Evolutionary conservation across 2,797 vertebrate genomes (phyloP).

Genomic region (Lagocephalus sceleratus): DNA sequence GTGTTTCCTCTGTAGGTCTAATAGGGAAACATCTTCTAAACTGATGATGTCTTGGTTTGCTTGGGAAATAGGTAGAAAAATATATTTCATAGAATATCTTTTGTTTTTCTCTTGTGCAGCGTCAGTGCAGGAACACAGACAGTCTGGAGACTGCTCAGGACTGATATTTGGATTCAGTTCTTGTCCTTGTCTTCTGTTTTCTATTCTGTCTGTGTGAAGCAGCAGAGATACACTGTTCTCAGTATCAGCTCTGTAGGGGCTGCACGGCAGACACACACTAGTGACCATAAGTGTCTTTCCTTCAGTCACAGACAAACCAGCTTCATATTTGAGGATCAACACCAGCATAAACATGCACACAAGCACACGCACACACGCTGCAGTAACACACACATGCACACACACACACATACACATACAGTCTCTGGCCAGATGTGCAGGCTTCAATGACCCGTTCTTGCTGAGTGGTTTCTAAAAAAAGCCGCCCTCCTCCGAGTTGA

Average conservation of each 20-base stretch:
- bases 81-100: not conserved
- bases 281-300: conserved; percentile 24
- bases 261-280: conserved; percentile 32
- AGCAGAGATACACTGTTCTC: conserved; percentile 48
- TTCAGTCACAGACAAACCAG: conserved; percentile 7
- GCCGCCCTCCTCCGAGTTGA: conserved; percentile 14
- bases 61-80: not conserved
- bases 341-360: conserved; percentile 34
- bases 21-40: not conserved
- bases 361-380: conserved; percentile 12
- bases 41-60: not conserved
- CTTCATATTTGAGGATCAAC: conserved; percentile 25
- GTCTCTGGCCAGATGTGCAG: conserved; percentile 39
- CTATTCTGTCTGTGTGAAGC: conserved; percentile 50
- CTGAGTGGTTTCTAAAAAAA: conserved; percentile 60
- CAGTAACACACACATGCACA: conserved; percentile 7
- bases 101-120: not conserved
- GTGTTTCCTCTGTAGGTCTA: no score
- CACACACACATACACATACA: conserved; percentile 7
- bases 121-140: not conserved
- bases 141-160: conserved; percentile 13
- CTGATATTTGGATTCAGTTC: conserved; percentile 53
- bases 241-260: conserved; percentile 47
- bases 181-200: conserved; percentile 40
- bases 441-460: conserved; percentile 46